Conservation (phyloP, 2,113 vertebrate genomes). For the Pardalotus punctatus region DNA sequence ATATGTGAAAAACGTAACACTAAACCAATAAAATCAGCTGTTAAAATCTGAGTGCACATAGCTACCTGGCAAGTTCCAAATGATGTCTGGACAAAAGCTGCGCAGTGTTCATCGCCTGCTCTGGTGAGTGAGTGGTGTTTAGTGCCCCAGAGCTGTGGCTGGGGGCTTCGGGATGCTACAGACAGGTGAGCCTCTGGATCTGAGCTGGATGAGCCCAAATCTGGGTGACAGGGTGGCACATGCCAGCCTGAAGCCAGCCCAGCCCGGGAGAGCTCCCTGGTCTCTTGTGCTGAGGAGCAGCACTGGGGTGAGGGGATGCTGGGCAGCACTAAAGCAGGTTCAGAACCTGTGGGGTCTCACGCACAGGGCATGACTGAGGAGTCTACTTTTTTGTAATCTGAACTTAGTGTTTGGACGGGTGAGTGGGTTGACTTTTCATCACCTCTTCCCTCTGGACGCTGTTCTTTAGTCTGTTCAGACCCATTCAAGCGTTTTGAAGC, state of each 20-base stretch:
- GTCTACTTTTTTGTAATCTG: neutral
- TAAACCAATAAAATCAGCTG: neutral
- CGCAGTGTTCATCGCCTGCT: neutral
- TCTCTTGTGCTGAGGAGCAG: neutral
- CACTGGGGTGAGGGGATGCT: fast-evolving
- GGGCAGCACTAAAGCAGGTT: neutral
- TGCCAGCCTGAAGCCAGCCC: neutral
- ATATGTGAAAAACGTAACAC: neutral
- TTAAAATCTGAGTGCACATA: neutral
- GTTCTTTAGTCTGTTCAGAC: neutral
- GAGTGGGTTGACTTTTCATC: neutral
- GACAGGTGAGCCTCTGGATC: neutral
- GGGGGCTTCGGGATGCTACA: neutral
- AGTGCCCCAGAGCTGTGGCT: neutral
- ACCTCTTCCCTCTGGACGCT: neutral
- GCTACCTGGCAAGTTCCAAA: neutral
- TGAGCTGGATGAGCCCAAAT: fast-evolving
- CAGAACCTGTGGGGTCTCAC: neutral
- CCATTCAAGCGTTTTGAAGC: neutral
- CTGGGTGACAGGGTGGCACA: neutral
- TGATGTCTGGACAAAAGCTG: neutral
- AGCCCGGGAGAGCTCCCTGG: fast-evolving
- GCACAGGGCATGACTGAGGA: neutral
- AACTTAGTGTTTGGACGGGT: neutral
- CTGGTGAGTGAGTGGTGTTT: neutral